Percentiles rank a stretch among this genome's conserved stretches.
These are phyloP conservation scores for Choloepus didactylus DNA, from an alignment of 2,797 vertebrate species.

Conservation along the genomic window DNA sequence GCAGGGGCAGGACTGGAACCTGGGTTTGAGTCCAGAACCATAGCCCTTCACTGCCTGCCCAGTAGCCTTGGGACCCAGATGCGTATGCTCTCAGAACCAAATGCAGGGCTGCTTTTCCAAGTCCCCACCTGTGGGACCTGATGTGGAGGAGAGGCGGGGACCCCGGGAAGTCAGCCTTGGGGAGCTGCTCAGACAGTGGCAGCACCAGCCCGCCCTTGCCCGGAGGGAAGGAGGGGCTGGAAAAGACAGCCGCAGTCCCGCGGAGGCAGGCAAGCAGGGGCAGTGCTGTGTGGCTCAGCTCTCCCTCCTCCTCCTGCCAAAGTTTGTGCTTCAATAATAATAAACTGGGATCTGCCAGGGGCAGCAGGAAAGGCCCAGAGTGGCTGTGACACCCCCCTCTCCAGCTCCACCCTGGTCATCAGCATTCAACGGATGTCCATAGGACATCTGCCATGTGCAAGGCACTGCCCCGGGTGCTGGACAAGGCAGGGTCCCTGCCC, in stretches of 20 bases:
- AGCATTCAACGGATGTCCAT: fast-evolving
- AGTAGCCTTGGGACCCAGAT: fast-evolving
- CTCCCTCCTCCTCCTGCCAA: not conserved
- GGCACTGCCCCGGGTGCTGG: not conserved
- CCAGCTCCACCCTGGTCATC: fast-evolving
- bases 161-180: not conserved
- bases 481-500: not conserved
- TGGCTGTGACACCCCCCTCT: fast-evolving
- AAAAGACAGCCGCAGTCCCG: not conserved
- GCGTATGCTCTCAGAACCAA: not conserved
- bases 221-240: not conserved
- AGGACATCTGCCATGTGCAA: not conserved
- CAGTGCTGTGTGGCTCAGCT: too few species aligned
- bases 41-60: not conserved
- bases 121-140: fast-evolving
- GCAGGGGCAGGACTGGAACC: not conserved
- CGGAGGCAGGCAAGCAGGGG: not conserved
- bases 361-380: not conserved
- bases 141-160: not conserved
- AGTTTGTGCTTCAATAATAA: not conserved
- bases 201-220: not conserved
- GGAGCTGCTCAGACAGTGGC: not conserved
- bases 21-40: not conserved
- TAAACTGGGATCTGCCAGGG: not conserved
- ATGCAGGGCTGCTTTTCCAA: not conserved